These are phyloP conservation scores for Ictalurus punctatus DNA, from an alignment of 2,113 vertebrate species.

Conservation along the genomic window DNA sequence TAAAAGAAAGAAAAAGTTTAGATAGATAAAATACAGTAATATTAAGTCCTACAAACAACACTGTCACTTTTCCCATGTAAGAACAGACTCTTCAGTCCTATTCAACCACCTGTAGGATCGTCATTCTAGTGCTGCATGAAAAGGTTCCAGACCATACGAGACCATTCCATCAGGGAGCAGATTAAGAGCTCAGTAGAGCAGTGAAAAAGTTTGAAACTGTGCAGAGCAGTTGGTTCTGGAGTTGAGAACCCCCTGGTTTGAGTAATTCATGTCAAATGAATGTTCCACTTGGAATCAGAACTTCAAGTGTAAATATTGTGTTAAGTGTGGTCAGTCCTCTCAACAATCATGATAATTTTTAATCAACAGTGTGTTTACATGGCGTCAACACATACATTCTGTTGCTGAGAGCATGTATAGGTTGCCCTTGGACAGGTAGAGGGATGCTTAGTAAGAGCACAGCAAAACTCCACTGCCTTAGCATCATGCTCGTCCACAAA, in stretches of 20 bases:
- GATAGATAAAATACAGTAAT: neutral
- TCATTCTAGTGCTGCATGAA: neutral
- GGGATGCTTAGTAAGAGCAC: conserved; percentile 87
- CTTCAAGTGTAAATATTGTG: conserved; percentile 62
- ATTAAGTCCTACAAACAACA: neutral
- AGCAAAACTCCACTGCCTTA: conserved; percentile 84
- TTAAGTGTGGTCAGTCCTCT: conserved; percentile 18
- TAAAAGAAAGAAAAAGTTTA: neutral
- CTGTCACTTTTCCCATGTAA: neutral
- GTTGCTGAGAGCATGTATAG: conserved; percentile 79
- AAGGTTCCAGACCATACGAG: neutral
- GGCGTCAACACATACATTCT: conserved; percentile 79
- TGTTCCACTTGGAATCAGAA: conserved; percentile 24
- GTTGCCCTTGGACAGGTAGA: conserved; percentile 78
- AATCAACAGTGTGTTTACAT: conserved; percentile 15
- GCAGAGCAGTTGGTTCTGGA: conserved; percentile 4
- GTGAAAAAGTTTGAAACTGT: neutral
- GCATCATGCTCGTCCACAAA: conserved; percentile 78
- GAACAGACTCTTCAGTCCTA: neutral
- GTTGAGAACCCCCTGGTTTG: neutral
- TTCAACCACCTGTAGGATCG: neutral
- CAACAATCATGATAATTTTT: conserved; percentile 27
- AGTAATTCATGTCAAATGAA: conserved; percentile 13
- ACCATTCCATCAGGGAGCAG: neutral
- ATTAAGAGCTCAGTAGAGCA: neutral